These are phyloP conservation scores for Heliconius hortense DNA, from an alignment of 2,888 invertebrate genomes.

Conservation along the genomic window DNA sequence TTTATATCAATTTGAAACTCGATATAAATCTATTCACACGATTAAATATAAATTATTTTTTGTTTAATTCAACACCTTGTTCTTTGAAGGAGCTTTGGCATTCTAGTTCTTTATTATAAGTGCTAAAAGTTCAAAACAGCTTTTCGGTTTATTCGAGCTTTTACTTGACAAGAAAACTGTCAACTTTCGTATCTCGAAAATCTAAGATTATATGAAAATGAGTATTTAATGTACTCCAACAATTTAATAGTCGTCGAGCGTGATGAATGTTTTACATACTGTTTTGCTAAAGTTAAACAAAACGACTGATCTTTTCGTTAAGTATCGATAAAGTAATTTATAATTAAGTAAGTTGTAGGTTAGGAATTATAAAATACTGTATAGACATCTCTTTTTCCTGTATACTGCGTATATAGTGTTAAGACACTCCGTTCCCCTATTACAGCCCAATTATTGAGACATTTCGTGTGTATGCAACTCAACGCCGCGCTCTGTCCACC, in stretches of 20 bases:
- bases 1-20: conserved; percentile 36
- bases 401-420: background rate
- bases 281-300: background rate
- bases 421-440: background rate
- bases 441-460: background rate
- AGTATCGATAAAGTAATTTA: background rate
- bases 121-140: conserved; percentile 1
- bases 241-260: conserved; percentile 14
- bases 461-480: background rate
- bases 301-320: background rate
- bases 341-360: background rate
- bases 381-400: too few relatives aligned
- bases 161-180: conserved; percentile 38
- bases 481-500: background rate
- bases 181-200: conserved; percentile 33
- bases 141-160: conserved; percentile 37
- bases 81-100: background rate
- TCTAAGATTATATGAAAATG: conserved; percentile 38
- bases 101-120: background rate
- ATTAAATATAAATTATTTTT: conserved; percentile 54
- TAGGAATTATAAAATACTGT: background rate
- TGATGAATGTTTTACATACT: background rate
- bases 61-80: conserved; percentile 12
- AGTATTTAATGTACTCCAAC: conserved; percentile 36
- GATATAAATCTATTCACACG: conserved; percentile 57